Evolutionary conservation across 2,888 invertebrate genomes (phyloP).

Genomic region (Heliconius aoede): DNA sequence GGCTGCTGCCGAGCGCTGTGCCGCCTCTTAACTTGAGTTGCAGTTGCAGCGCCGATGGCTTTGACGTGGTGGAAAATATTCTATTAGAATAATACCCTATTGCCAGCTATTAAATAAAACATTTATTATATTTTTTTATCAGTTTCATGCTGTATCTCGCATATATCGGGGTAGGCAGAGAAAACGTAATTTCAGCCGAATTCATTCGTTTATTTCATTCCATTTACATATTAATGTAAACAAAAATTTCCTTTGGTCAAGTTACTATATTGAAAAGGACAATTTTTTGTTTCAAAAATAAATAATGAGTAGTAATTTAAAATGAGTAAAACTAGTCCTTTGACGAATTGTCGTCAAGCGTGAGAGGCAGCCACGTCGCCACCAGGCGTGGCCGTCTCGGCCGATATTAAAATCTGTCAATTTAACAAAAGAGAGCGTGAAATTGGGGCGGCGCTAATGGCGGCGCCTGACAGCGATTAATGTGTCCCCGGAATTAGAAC

Average conservation of each 20-base stretch:
- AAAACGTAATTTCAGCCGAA: no score
- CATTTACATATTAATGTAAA: background rate
- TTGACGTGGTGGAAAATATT: slow-evolving; percentile 26
- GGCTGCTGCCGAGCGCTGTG: slow-evolving; percentile 31
- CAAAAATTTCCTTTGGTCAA: background rate
- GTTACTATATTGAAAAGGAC: background rate
- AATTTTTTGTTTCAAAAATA: background rate
- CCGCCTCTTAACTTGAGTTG: slow-evolving; percentile 38
- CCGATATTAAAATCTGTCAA: slow-evolving; percentile 48
- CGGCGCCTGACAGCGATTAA: slow-evolving; percentile 45
- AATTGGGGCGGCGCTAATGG: slow-evolving; percentile 48
- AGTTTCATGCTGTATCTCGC: no score
- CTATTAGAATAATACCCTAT: slow-evolving; percentile 6
- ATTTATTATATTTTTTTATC: no score
- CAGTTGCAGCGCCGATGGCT: slow-evolving; percentile 16
- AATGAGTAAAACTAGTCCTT: background rate
- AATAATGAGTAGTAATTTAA: background rate
- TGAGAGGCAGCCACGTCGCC: slow-evolving; percentile 26
- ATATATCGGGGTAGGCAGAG: no score
- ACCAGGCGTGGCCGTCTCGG: slow-evolving; percentile 36
- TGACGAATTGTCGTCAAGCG: background rate
- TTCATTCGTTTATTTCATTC: no score
- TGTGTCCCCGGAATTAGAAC: slow-evolving; percentile 38
- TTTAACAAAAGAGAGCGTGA: slow-evolving; percentile 46
- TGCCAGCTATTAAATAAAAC: slow-evolving; percentile 1